Conservation (phyloP, 2,113 vertebrate genomes). For the Maccullochella peelii region DNA sequence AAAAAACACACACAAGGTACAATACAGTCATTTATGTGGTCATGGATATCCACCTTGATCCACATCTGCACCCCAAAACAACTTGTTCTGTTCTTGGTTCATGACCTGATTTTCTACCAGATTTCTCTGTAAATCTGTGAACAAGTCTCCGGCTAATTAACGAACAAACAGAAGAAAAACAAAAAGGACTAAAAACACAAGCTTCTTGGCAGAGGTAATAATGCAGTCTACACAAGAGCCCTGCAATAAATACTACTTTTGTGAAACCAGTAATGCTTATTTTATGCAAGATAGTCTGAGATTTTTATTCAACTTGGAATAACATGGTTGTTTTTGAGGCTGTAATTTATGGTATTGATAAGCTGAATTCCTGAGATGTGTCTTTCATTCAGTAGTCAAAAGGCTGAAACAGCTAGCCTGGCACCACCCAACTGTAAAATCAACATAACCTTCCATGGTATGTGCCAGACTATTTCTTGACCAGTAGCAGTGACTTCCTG, state of each 20-base stretch:
- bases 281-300: too few species aligned
- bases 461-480: background rate
- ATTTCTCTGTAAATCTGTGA: background rate
- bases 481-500: background rate
- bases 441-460: background rate
- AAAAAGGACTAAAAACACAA: background rate
- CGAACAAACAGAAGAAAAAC: background rate
- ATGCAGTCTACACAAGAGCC: too few species aligned
- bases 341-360: too few species aligned
- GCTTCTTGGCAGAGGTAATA: too few species aligned
- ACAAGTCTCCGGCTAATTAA: background rate
- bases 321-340: too few species aligned
- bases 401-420: too few species aligned
- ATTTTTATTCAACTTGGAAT: too few species aligned
- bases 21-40: background rate
- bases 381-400: too few species aligned
- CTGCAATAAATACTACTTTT: too few species aligned
- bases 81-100: background rate
- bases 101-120: background rate
- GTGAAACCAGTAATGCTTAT: too few species aligned
- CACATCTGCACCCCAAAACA: background rate
- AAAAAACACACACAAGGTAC: background rate
- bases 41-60: background rate
- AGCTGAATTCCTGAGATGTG: too few species aligned
- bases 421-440: background rate